A percentile compares a stretch with the other conserved stretches of the same genome.
phyloP scores from a whole-genome alignment of 2,888 invertebrate species.

The Drosophila robusta region DNA sequence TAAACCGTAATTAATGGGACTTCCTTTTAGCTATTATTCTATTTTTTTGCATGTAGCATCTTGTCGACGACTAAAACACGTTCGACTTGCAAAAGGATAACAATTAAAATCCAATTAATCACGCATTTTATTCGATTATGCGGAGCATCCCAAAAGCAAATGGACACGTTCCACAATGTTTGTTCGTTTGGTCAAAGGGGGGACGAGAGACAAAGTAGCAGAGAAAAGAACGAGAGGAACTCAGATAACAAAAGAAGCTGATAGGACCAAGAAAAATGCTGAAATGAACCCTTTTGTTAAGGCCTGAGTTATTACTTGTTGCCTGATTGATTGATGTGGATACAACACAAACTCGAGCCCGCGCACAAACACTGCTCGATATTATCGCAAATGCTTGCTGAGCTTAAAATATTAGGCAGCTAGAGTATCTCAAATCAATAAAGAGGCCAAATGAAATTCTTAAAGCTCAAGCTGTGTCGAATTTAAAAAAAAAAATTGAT shows the following conservation, averaged over 20 bases:
- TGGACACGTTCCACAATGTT: slow-evolving; percentile 49
- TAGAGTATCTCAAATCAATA: slow-evolving; percentile 41
- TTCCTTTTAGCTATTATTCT: slow-evolving; percentile 70
- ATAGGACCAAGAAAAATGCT: slow-evolving; percentile 30
- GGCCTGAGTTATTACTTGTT: slow-evolving; percentile 76
- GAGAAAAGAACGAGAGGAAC: background rate
- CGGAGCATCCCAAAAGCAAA: slow-evolving; percentile 51
- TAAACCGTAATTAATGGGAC: slow-evolving; percentile 68
- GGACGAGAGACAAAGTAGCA: background rate
- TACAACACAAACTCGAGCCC: slow-evolving; percentile 48
- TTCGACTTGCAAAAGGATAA: slow-evolving; percentile 71
- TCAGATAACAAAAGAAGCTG: slow-evolving; percentile 32
- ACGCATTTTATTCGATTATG: slow-evolving; percentile 79
- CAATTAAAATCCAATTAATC: slow-evolving; percentile 80
- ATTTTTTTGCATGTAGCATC: slow-evolving; percentile 50
- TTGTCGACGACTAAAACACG: slow-evolving; percentile 58
- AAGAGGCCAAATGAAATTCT: slow-evolving; percentile 2
- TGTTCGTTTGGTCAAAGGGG: background rate
- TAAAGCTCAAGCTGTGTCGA: background rate
- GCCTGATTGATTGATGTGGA: slow-evolving; percentile 74
- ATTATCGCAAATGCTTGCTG: slow-evolving; percentile 44
- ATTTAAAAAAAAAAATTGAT: slow-evolving; percentile 14
- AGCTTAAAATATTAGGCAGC: slow-evolving; percentile 25
- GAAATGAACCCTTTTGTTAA: slow-evolving; percentile 56
- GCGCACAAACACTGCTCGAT: slow-evolving; percentile 37